Conservation (phyloP, 2,113 vertebrate species). For the Connochaetes taurinus region DNA sequence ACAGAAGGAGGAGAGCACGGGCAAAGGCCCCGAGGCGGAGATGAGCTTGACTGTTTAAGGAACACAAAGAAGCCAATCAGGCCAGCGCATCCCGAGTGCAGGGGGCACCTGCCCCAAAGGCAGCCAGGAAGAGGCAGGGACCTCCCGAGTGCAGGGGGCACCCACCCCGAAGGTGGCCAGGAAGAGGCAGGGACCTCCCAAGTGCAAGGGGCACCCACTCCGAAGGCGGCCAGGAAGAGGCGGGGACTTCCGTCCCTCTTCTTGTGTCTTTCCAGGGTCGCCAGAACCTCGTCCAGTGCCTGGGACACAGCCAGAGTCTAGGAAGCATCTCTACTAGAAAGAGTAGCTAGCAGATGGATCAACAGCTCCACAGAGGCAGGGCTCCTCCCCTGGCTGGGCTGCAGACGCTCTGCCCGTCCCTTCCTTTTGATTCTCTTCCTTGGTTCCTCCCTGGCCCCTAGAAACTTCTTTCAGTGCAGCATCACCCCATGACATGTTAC, state of each 20-base stretch:
- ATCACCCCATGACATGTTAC: neutral
- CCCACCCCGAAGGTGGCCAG: too few relatives aligned
- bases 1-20: fast-evolving
- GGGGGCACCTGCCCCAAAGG: neutral
- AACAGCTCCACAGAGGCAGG: neutral
- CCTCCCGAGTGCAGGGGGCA: too few relatives aligned
- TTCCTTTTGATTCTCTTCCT: neutral
- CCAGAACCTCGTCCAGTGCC: neutral
- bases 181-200: too few relatives aligned
- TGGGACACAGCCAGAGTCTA: neutral
- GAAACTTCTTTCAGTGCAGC: neutral
- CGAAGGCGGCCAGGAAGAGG: neutral
- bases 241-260: neutral
- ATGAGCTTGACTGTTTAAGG: neutral
- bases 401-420: neutral
- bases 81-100: neutral
- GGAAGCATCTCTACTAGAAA: neutral
- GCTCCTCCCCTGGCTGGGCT: neutral
- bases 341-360: fast-evolving
- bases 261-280: neutral
- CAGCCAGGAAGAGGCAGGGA: neutral
- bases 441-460: neutral
- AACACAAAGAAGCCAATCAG: neutral
- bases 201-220: fast-evolving
- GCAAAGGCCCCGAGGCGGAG: neutral